These are phyloP conservation scores for Mylabris phalerata DNA, from an alignment of 1,140 invertebrate species.

Conservation along the genomic window DNA sequence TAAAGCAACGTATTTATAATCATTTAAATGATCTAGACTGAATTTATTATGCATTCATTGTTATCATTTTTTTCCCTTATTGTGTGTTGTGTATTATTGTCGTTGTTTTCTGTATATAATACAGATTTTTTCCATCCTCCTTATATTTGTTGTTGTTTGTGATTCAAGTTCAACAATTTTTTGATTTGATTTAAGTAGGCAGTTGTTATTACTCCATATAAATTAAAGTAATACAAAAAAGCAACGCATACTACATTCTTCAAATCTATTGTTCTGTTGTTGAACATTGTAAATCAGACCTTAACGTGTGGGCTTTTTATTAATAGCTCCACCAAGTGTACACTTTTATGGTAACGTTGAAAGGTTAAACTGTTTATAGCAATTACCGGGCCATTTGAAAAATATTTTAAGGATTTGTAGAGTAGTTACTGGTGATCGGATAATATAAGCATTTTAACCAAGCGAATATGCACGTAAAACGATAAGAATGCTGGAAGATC, in stretches of 20 bases:
- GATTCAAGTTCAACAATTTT: neutral
- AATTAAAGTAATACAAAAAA: conserved; percentile 1
- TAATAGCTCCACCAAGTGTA: neutral
- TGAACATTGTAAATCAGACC: conserved; percentile 6
- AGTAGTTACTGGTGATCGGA: too few relatives aligned
- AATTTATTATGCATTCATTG: conserved; percentile 22
- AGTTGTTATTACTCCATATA: conserved; percentile 7
- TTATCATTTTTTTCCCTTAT: conserved; percentile 13
- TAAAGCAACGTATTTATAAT: conserved; percentile 20
- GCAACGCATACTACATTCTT: neutral
- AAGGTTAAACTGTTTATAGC: neutral
- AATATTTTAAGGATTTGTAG: too few relatives aligned
- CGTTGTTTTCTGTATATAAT: too few relatives aligned
- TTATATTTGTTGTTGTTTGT: too few relatives aligned
- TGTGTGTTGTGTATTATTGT: neutral
- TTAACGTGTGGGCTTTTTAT: conserved; percentile 6
- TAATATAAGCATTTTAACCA: too few relatives aligned
- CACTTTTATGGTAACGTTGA: conserved; percentile 3
- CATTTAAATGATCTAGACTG: conserved; percentile 22
- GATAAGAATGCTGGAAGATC: too few relatives aligned
- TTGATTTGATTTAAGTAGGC: conserved; percentile 16
- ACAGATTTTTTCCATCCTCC: too few relatives aligned
- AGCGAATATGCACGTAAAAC: too few relatives aligned
- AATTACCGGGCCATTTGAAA: too few relatives aligned
- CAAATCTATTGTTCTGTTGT: conserved; percentile 5